Base-by-base conservation (phyloP, 2,113 vertebrate species). In the Cynopterus brachyotis region DNA sequence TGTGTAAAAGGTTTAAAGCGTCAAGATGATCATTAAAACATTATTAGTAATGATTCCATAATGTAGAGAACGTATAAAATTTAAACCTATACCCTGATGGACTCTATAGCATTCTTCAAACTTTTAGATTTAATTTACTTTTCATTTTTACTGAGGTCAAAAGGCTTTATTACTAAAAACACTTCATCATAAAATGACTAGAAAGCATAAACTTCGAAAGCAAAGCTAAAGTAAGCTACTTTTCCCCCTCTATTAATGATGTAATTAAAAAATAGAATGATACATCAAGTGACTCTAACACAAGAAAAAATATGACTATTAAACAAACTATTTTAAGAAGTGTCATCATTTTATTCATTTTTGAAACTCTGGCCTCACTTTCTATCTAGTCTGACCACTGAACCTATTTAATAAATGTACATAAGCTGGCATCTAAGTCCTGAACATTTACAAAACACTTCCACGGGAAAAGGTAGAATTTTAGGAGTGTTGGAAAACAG, bases 121-220 rank as follows among this genome's bases (percentile, higher is more conserved):
- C 24, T 70, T 8, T 72, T 45, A 53, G 11, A 35, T 76, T 66
- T 80, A 24, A 72, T 55, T 89, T 72, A 22, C 9, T 73, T 85
- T 32, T 91, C 26, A 62, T 30, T 87, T 76, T 92, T 57, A 81
- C 50, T 57, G 47, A 50, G 24, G 10, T 35, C 12, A 88, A 85
- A 83, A 42, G 2, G 6, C 19, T 84, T 80, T 60, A 47, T 91
- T 76, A 45, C n/a, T 95, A 66, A 88, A 50, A 95, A 55, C 15
- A 82, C 35, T 91, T 83, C 35, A 83, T 86, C 32, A 91, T 78
- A 83, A 55, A 78, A 78, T 85, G 60, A 72, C 55, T 93, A 67
- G 45, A 95, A 96, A 89, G 24, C n/a, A 82, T 78, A 85, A 97
- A 85, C 15, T 78, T 95, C 76, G 55, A 93, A 95, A 96, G 78